These are phyloP conservation scores for Thera britannica DNA, from an alignment of 2,888 invertebrate genomes.

Conservation along the genomic window DNA sequence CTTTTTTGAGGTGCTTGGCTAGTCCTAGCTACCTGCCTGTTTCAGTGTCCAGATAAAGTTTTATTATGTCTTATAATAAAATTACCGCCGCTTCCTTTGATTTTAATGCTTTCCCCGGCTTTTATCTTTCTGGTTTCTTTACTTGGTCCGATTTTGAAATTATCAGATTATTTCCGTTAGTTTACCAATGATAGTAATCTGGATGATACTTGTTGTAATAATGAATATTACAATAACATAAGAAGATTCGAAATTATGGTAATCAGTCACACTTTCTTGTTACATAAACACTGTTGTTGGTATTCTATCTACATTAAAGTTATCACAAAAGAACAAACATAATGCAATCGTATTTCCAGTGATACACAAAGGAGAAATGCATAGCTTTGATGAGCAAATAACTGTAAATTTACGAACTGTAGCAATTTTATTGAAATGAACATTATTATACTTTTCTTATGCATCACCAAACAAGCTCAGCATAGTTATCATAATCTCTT, in stretches of 20 bases:
- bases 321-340: no score
- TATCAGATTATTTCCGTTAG: slow-evolving; percentile 14
- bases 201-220: neutral
- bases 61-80: slow-evolving; percentile 61
- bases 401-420: no score
- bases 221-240: neutral
- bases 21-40: slow-evolving; percentile 16
- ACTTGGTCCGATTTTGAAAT: slow-evolving; percentile 33
- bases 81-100: slow-evolving; percentile 52
- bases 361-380: no score
- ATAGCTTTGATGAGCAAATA: no score
- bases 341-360: no score
- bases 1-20: no score
- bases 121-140: slow-evolving; percentile 38
- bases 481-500: no score
- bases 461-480: no score
- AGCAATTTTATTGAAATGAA: no score
- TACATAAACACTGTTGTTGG: neutral
- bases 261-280: neutral
- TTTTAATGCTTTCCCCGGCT: slow-evolving; percentile 47
- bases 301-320: neutral
- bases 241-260: neutral
- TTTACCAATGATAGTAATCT: slow-evolving; percentile 1
- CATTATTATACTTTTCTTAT: no score
- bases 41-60: slow-evolving; percentile 70